Base-by-base conservation (phyloP, 2,113 vertebrate species). In the Cichladusa arquata region DNA sequence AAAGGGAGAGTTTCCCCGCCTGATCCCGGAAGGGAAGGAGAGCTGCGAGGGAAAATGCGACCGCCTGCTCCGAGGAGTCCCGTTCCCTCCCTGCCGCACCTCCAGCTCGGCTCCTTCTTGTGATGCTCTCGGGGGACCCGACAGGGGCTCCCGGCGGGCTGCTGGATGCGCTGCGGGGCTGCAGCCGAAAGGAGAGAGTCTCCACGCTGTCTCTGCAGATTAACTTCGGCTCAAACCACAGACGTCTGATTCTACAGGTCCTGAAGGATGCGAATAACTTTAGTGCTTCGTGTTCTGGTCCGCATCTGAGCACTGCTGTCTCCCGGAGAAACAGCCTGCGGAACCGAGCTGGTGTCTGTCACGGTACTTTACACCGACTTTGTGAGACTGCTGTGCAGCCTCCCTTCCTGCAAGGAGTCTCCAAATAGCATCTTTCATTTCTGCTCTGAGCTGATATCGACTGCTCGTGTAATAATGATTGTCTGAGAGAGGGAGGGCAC, bases 1-100 rank as follows among this genome's bases (percentile, higher is more conserved):
- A 96, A 92, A 96, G 90, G 92, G 70, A 64, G 78, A 61, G 73
- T 54, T 93, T 64, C 62, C 79, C 45, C 31, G 61, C 84, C 78
- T 61, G 1, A 26, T 48, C 58, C 51, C 48, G 78, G 92, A 26
- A 48, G 44, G 66, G 62, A 66, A 42, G 56, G 72, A 44, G 73
- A 45, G 69, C 90, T 11, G 77, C 45, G 45, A 47, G 33, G 70
- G 53, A 36, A 36, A 33, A 44, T 2, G 90, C 44, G 31, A 11
- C 11, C 31, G 88, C 66, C 71, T 11, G 90, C 58, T 65, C 40
- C 18, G n/a, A 3, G 36, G 26, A 66, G 81, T n/a, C 29, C 69
- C 10, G 25, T 14, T 60, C 22, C 18, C 51, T 3, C 69, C 60
- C 47, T 40, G 42, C 62, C 22, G 64, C 82, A 0, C 29, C n/a